Evolutionary conservation across 2,888 invertebrate genomes (phyloP).

Genomic region (Sarcophaga variegata): DNA sequence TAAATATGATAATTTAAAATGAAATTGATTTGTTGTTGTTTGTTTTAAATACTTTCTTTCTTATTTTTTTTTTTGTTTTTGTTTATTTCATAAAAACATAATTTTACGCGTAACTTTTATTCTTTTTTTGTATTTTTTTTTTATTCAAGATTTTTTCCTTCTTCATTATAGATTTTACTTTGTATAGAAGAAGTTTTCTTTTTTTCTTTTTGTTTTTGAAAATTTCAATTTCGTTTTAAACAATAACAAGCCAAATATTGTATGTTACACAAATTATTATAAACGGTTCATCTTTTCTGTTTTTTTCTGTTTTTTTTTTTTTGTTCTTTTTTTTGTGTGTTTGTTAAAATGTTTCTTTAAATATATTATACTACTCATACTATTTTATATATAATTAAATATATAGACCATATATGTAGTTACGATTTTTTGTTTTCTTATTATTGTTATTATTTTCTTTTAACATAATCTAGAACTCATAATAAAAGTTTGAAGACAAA

Average conservation of each 20-base stretch:
- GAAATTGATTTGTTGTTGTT: conserved; percentile 1
- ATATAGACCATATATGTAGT: no score
- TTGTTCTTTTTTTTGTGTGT: background rate
- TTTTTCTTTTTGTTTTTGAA: background rate
- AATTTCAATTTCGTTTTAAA: conserved; percentile 20
- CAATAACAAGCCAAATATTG: conserved; percentile 62
- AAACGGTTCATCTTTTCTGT: background rate
- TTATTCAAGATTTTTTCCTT: background rate
- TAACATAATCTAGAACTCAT: no score
- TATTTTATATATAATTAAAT: background rate
- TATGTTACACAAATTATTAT: conserved; percentile 37
- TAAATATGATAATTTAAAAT: background rate
- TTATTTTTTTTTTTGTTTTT: conserved; percentile 1
- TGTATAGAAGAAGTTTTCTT: background rate
- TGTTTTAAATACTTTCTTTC: background rate
- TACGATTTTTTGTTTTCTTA: no score
- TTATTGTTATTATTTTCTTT: no score
- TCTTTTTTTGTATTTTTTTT: background rate
- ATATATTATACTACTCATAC: background rate
- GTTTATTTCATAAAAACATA: conserved; percentile 21
- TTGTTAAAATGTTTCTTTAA: background rate
- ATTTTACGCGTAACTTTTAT: conserved; percentile 24
- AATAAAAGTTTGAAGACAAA: no score
- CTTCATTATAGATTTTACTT: background rate
- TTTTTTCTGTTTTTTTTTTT: background rate